A percentile compares a stretch with the other conserved stretches of the same genome.
Evolutionary conservation across 2,797 vertebrate genomes (phyloP).

Genomic region (Coracias cyanogaster): DNA sequence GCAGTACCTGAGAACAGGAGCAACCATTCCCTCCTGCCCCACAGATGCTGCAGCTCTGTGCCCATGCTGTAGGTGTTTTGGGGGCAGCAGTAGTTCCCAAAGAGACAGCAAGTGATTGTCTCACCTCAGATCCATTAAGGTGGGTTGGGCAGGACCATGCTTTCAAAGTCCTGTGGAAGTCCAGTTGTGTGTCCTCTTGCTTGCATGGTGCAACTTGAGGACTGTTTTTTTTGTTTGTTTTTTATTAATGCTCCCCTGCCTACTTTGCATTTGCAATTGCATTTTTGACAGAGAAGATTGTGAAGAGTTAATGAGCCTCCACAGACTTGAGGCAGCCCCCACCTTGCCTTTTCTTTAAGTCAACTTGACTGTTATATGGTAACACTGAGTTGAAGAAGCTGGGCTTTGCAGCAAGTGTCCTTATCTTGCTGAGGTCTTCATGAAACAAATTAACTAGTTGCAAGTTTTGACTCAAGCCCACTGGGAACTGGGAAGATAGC

Average conservation of each 20-base stretch:
- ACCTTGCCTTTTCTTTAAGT: background rate
- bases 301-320: background rate
- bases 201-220: background rate
- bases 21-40: background rate
- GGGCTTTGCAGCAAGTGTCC: background rate
- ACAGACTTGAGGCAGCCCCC: background rate
- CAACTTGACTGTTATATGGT: background rate
- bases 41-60: fast-evolving
- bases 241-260: background rate
- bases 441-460: background rate
- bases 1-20: background rate
- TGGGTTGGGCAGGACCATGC: background rate
- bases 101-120: background rate
- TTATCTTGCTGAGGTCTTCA: background rate
- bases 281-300: background rate
- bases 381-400: background rate
- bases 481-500: background rate
- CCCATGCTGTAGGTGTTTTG: background rate
- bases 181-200: fast-evolving
- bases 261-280: background rate
- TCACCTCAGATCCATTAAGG: too few relatives aligned
- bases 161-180: background rate
- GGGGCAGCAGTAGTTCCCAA: background rate
- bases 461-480: background rate
- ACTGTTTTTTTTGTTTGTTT: fast-evolving